Base-by-base conservation (phyloP, 2,797 vertebrate genomes). In the Chrysocyon brachyurus region DNA sequence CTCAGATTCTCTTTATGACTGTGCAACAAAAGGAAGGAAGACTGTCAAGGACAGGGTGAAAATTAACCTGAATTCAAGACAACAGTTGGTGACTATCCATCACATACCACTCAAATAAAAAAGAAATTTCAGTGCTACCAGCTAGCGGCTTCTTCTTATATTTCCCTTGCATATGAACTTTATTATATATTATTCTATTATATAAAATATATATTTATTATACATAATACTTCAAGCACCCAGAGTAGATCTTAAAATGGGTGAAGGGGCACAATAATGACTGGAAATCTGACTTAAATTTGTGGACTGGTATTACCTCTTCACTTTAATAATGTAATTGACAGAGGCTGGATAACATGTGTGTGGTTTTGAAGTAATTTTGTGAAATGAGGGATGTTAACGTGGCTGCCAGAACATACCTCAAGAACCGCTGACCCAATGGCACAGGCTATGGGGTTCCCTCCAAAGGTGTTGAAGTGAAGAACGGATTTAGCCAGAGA, bases 391-490 rank as follows among this genome's bases (percentile, higher is more conserved):
- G 5, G 4, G 49, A 11, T 2, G 31, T 2, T 11, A 2, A 14
- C 0, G 0, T 24, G 33, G 57, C 6, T 4, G 40, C 4, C 8
- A 46, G 17, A 66, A 59, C 98, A 14, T 98, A 99, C 99, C 59
- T 99, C 99, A 63, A 99, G 99, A 87, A 99, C 99, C 0, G 99
- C 98, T 19, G 99, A 99, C 90, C 98, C 99, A 36, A 99, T 93
- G 0, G 98, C 96, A 26, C 99, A 99, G 61, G 99, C 99, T 96
- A 99, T 0, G 36, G 99, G 99, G 94, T 98, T 99, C 96, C 99
- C 99, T 94, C 99, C 99, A 73, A 99, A 99, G 0, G 99, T 99
- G 98, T 99, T 99, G 98, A 99, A 99, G 86, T 99, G 99, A 81
- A 91, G 0, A 78, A 98, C 9, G 6, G 95, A 98, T 63, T 99